phyloP scores from a whole-genome alignment of 2,888 invertebrate genomes.

The Koerneria pararmatus region DNA sequence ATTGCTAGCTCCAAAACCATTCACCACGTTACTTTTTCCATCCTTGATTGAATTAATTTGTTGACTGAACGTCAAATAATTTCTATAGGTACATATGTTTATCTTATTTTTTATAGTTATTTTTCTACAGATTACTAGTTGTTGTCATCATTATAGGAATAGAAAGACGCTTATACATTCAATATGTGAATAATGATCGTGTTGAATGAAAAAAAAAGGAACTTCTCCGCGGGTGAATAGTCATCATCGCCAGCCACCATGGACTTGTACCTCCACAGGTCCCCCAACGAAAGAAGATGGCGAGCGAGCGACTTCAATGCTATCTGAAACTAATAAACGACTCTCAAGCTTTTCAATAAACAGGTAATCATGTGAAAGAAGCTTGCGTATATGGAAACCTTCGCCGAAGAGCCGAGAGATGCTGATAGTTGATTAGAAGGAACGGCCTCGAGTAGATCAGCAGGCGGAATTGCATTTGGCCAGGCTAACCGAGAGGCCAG shows the following conservation, averaged over 20 bases:
- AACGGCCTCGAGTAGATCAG: slow-evolving; percentile 17
- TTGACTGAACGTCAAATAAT: too few relatives aligned
- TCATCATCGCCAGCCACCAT: slow-evolving; percentile 72
- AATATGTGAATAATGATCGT: not conserved
- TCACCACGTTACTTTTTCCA: too few relatives aligned
- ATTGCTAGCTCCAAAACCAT: not conserved
- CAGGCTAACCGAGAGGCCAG: slow-evolving; percentile 61
- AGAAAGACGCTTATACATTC: too few relatives aligned
- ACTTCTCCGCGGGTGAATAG: slow-evolving; percentile 63
- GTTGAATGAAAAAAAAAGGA: not conserved
- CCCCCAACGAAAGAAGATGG: slow-evolving; percentile 82
- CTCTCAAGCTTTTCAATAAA: not conserved
- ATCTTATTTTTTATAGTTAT: too few relatives aligned
- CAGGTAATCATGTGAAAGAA: not conserved
- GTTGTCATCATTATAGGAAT: too few relatives aligned
- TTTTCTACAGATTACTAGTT: too few relatives aligned
- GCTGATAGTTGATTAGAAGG: slow-evolving; percentile 4
- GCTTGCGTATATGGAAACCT: not conserved
- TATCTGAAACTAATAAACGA: slow-evolving; percentile 21
- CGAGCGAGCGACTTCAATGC: slow-evolving; percentile 73
- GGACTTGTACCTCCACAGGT: slow-evolving; percentile 84
- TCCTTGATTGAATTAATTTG: too few relatives aligned
- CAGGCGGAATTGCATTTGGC: slow-evolving; percentile 23
- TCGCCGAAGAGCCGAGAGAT: slow-evolving; percentile 1
- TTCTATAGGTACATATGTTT: too few relatives aligned